Conservation (phyloP, 23 tunicate genomes). For the Trididemnum nubilum region DNA sequence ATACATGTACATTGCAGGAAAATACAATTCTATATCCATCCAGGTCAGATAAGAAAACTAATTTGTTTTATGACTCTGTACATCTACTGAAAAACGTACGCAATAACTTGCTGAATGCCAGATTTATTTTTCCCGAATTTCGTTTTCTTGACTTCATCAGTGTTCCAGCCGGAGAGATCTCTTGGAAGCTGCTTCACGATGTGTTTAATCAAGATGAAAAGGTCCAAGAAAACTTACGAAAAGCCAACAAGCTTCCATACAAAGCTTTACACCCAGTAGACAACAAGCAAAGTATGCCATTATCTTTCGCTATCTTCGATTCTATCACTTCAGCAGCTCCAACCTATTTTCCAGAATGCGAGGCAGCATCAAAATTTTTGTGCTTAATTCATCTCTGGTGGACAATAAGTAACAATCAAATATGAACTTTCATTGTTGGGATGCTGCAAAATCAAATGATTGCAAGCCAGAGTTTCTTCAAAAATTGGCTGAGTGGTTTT, state of each 20-base stretch:
- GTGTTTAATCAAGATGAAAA: slow-evolving; percentile 17
- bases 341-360: background rate
- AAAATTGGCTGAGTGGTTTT: background rate
- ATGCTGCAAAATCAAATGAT: background rate
- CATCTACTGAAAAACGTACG: slow-evolving; percentile 7
- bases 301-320: slow-evolving; percentile 3
- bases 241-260: slow-evolving; percentile 9
- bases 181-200: slow-evolving; percentile 8
- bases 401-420: background rate
- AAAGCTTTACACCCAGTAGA: slow-evolving; percentile 13
- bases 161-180: slow-evolving; percentile 4
- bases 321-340: slow-evolving; percentile 14
- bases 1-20: no score
- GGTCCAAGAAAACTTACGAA: background rate
- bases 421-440: background rate
- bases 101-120: background rate
- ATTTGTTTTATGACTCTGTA: slow-evolving; percentile 13
- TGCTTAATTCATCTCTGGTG: background rate
- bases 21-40: background rate
- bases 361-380: background rate
- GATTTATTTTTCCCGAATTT: slow-evolving; percentile 5
- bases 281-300: slow-evolving; percentile 14
- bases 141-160: background rate
- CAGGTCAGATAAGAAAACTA: background rate
- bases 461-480: slow-evolving; percentile 1